A percentile compares a stretch with the other conserved stretches of the same genome.
Evolutionary conservation across 2,113 vertebrate genomes (phyloP).

Genomic region (Leiothrix lutea): DNA sequence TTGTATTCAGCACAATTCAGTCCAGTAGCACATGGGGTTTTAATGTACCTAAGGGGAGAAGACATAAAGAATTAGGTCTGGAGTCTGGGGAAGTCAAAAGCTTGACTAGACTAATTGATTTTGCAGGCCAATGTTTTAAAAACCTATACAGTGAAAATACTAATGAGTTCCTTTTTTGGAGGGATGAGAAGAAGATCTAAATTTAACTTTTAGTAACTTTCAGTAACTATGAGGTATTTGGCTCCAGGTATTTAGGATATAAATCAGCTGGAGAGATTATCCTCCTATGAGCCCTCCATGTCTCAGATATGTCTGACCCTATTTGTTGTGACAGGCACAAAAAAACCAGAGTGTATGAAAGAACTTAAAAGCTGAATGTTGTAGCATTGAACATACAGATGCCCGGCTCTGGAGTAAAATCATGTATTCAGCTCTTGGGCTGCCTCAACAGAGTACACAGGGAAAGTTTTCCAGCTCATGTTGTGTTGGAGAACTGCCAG

Average conservation of each 20-base stretch:
- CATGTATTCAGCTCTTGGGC: neutral
- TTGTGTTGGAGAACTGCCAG: neutral
- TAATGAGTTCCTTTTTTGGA: constrained; percentile 2
- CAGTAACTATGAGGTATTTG: neutral
- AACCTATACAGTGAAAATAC: constrained; percentile 9
- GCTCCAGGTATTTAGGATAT: neutral
- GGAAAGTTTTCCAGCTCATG: neutral
- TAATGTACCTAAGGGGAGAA: constrained; percentile 7
- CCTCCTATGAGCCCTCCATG: neutral
- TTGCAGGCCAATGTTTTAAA: constrained; percentile 35
- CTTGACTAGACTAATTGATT: constrained; percentile 64
- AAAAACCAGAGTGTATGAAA: neutral
- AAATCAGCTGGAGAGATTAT: neutral
- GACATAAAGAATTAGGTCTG: constrained; percentile 50
- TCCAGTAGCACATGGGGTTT: neutral
- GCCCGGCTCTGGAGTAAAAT: neutral
- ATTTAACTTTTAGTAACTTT: constrained; percentile 30
- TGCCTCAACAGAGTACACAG: neutral
- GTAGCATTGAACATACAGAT: neutral
- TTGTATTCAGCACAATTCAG: neutral
- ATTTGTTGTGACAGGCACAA: neutral
- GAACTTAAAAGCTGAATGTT: neutral
- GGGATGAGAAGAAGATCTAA: neutral
- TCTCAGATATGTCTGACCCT: neutral
- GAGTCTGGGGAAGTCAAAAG: constrained; percentile 52